phyloP scores from a whole-genome alignment of 2,888 invertebrate species.

The Mellilla xanthometata region DNA sequence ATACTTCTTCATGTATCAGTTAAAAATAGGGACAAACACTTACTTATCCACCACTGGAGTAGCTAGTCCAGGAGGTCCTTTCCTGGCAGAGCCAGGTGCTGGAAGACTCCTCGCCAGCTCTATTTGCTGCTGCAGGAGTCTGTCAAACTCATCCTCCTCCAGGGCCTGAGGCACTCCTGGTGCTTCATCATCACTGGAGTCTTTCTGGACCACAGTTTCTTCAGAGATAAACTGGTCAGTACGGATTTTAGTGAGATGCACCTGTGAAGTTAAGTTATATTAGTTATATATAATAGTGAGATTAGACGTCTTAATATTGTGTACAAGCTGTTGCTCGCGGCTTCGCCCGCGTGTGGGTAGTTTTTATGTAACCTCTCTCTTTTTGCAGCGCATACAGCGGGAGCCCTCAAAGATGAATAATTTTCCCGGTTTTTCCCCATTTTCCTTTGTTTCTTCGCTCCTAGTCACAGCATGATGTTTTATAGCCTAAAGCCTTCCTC shows the following conservation, averaged over 20 bases:
- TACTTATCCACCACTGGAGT: conserved; percentile 47
- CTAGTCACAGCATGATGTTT: too few species aligned
- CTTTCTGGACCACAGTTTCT: conserved; percentile 63
- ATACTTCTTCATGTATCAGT: too few species aligned
- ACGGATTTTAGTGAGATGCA: conserved; percentile 85
- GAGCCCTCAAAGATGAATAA: too few species aligned
- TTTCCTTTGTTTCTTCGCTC: too few species aligned
- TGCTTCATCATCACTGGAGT: conserved; percentile 70
- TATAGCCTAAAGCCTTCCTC: too few species aligned
- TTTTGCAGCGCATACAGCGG: too few species aligned
- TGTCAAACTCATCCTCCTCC: conserved; percentile 85
- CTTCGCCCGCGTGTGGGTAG: too few species aligned
- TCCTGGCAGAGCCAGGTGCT: conserved; percentile 51
- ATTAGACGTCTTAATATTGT: too few species aligned
- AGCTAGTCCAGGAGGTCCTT: conserved; percentile 27
- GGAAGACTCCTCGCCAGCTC: conserved; percentile 79
- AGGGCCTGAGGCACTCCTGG: conserved; percentile 41
- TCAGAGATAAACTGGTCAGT: conserved; percentile 82
- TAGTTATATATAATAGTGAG: too few species aligned
- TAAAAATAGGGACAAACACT: background rate
- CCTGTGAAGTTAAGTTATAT: conserved; percentile 71
- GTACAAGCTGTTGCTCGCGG: too few species aligned
- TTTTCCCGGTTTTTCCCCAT: too few species aligned
- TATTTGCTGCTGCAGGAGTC: conserved; percentile 84
- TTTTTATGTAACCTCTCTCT: too few species aligned